These are phyloP conservation scores for Drosophila cyrtoloma DNA, from an alignment of 2,888 invertebrate genomes.

Conservation along the genomic window DNA sequence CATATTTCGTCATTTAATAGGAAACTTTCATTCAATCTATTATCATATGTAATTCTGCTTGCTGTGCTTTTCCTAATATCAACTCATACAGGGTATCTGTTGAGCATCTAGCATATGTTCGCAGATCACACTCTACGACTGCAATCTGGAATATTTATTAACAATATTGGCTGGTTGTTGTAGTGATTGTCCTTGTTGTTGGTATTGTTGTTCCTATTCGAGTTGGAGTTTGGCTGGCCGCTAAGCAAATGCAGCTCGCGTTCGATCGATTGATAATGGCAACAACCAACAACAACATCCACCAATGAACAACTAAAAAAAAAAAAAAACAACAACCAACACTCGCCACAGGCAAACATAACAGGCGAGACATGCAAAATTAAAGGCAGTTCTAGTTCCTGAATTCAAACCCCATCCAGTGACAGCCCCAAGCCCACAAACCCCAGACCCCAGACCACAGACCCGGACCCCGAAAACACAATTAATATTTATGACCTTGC, in stretches of 20 bases:
- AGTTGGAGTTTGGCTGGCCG: slow-evolving; percentile 53
- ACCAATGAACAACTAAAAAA: slow-evolving; percentile 47
- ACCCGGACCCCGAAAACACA: slow-evolving; percentile 63
- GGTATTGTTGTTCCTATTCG: slow-evolving; percentile 49
- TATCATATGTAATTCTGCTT: not conserved
- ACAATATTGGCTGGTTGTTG: slow-evolving; percentile 61
- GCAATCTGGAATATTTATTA: slow-evolving; percentile 74
- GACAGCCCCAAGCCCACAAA: not conserved
- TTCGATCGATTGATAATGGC: slow-evolving; percentile 81
- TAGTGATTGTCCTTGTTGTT: slow-evolving; percentile 37
- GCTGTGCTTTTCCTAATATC: not conserved
- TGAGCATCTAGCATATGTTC: slow-evolving; percentile 31
- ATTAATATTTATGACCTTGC: slow-evolving; percentile 81
- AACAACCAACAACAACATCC: slow-evolving; percentile 52
- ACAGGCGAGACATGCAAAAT: slow-evolving; percentile 66
- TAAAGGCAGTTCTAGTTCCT: slow-evolving; percentile 63
- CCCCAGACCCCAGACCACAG: not conserved
- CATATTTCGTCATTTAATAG: not conserved
- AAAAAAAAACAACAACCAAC: slow-evolving; percentile 40
- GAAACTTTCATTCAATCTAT: not conserved
- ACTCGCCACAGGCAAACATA: slow-evolving; percentile 62
- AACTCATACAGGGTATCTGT: slow-evolving; percentile 44
- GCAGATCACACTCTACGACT: slow-evolving; percentile 35
- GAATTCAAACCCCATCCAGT: slow-evolving; percentile 17
- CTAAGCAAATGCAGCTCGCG: slow-evolving; percentile 77